Evolutionary conservation across 2,113 vertebrate species (phyloP).

Genomic region (Silurus asotus): DNA sequence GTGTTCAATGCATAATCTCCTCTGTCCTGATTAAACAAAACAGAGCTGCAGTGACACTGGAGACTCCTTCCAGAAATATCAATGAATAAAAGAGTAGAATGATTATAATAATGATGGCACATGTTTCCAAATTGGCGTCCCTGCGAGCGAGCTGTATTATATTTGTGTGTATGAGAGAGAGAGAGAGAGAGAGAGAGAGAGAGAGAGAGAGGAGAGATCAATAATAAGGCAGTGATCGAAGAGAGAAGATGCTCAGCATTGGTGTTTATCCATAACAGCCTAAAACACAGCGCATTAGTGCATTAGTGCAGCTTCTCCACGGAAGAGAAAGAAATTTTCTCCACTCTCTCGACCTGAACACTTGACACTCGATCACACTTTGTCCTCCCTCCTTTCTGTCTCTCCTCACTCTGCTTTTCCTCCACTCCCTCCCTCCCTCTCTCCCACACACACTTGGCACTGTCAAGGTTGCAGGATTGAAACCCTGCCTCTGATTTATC

Average conservation of each 20-base stretch:
- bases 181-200: too few species aligned
- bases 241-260: not conserved
- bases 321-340: constrained; percentile 40
- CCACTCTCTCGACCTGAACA: constrained; percentile 60
- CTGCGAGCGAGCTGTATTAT: not conserved
- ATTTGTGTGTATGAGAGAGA: too few species aligned
- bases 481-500: constrained; percentile 71
- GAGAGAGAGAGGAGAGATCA: not conserved
- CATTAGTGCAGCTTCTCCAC: constrained; percentile 44
- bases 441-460: constrained; percentile 64
- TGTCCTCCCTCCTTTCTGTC: constrained; percentile 32
- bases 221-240: not conserved
- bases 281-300: constrained; percentile 28
- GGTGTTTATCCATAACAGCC: not conserved
- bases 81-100: too few species aligned
- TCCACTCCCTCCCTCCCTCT: constrained; percentile 31
- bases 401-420: constrained; percentile 9
- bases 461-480: constrained; percentile 71
- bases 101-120: too few species aligned
- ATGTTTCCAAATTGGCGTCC: not conserved
- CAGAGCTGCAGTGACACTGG: not conserved
- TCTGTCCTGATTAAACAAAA: not conserved
- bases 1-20: not conserved
- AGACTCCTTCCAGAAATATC: not conserved
- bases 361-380: constrained; percentile 58